Percentiles rank a stretch among this genome's conserved stretches.
Conservation (phyloP, 2,797 vertebrate species). For the Chrosomus eos region DNA sequence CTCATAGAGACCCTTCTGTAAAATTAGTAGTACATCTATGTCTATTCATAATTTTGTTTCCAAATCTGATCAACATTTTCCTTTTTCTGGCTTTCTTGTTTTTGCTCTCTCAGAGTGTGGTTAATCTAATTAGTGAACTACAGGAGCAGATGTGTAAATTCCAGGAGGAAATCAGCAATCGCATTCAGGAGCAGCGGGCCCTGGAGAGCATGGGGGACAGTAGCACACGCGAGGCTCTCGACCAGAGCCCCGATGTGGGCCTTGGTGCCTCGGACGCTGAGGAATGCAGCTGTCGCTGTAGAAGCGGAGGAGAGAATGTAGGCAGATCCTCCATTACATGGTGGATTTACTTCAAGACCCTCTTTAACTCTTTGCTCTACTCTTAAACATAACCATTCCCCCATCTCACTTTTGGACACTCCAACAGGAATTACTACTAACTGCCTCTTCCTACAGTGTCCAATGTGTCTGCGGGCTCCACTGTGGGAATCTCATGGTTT, state of each 20-base stretch:
- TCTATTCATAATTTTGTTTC: slow-evolving; percentile 1
- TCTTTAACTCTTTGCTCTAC: not conserved
- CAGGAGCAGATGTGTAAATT: slow-evolving; percentile 99
- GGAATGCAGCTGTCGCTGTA: slow-evolving; percentile 71
- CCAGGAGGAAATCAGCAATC: slow-evolving; percentile 96
- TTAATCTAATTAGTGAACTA: slow-evolving; percentile 98
- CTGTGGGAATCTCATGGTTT: slow-evolving; percentile 61
- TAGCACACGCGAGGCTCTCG: slow-evolving; percentile 63
- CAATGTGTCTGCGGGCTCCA: slow-evolving; percentile 3
- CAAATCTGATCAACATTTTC: slow-evolving; percentile 34
- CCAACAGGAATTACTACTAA: slow-evolving; percentile 48
- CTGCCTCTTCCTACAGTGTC: slow-evolving; percentile 45
- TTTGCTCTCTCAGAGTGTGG: slow-evolving; percentile 85
- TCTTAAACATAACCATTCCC: slow-evolving; percentile 22
- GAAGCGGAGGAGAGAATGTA: slow-evolving; percentile 85
- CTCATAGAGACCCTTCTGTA: slow-evolving; percentile 9
- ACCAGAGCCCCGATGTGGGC: slow-evolving; percentile 66
- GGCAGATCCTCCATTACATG: slow-evolving; percentile 73
- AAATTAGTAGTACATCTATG: slow-evolving; percentile 10
- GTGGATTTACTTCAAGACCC: slow-evolving; percentile 49
- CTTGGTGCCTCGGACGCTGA: slow-evolving; percentile 70
- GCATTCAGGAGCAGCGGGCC: slow-evolving; percentile 91
- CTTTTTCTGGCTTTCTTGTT: slow-evolving; percentile 31
- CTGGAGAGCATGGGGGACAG: slow-evolving; percentile 81
- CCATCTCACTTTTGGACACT: slow-evolving; percentile 1